These are phyloP conservation scores for Sebastes matsubarae DNA, from an alignment of 2,797 vertebrate genomes.

Conservation along the genomic window DNA sequence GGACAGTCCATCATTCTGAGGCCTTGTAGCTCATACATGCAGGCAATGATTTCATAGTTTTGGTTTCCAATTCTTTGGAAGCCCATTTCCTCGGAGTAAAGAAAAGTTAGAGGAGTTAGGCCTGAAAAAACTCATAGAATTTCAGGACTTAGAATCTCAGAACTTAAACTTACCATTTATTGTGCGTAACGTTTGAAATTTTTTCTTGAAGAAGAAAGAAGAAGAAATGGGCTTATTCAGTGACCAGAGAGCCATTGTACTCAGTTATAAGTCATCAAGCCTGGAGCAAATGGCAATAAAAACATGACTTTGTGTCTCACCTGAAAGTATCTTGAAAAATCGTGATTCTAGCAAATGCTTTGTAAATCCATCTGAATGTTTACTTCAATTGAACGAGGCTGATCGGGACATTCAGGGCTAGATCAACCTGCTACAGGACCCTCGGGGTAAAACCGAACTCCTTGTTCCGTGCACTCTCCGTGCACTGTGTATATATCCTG, in stretches of 20 bases:
- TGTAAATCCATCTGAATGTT: not conserved
- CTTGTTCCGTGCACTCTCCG: too few relatives aligned
- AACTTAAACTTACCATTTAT: not conserved
- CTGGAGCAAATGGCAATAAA: not conserved
- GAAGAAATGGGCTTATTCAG: not conserved
- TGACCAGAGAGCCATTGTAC: not conserved
- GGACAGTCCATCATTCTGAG: conserved; percentile 7
- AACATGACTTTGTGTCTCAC: not conserved
- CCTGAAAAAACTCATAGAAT: not conserved
- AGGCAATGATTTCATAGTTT: conserved; percentile 2
- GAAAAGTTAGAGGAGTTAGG: not conserved
- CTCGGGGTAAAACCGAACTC: not conserved
- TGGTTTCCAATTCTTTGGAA: not conserved
- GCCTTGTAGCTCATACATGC: not conserved
- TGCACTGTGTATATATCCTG: not conserved
- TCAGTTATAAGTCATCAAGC: not conserved
- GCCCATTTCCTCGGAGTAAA: not conserved
- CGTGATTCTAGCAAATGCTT: not conserved
- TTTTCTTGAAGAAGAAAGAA: not conserved
- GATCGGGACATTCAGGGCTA: not conserved
- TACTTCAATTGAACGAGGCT: not conserved
- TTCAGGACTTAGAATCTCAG: not conserved
- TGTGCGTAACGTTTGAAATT: not conserved
- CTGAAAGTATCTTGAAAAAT: not conserved
- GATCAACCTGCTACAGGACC: not conserved